Percentiles rank a stretch among this genome's conserved stretches.
These are phyloP conservation scores for Drosophila oshimai DNA, from an alignment of 1,140 invertebrate species.

Conservation along the genomic window DNA sequence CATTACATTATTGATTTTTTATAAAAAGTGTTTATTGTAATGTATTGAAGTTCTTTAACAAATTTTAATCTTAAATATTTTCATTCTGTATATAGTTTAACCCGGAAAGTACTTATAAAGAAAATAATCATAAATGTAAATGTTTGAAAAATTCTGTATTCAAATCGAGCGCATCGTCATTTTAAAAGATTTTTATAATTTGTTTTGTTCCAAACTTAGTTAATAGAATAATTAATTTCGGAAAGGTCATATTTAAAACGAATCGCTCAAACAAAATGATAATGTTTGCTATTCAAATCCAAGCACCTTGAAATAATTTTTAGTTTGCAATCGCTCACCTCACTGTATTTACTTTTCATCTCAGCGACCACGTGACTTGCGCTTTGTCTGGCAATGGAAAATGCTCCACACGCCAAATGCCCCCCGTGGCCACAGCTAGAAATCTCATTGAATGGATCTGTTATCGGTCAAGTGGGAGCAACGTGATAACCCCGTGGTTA, in stretches of 20 bases:
- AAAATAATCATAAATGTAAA: too few relatives aligned
- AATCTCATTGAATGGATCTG: conserved; percentile 26
- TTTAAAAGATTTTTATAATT: not conserved
- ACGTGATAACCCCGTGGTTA: conserved; percentile 13
- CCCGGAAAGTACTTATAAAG: too few relatives aligned
- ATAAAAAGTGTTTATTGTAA: too few relatives aligned
- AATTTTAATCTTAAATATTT: too few relatives aligned
- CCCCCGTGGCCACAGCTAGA: not conserved
- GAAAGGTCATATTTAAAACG: not conserved
- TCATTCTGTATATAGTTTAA: too few relatives aligned
- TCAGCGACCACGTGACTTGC: conserved; percentile 22
- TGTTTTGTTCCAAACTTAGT: not conserved
- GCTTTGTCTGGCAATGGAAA: conserved; percentile 5
- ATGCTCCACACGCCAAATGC: not conserved
- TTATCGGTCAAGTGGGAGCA: conserved; percentile 32
- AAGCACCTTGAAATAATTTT: conserved; percentile 12
- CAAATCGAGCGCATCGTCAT: too few relatives aligned
- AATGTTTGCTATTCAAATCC: not conserved
- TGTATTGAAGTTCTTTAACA: too few relatives aligned
- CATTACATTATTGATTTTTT: too few relatives aligned
- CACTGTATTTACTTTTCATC: conserved; percentile 10
- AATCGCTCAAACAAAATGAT: not conserved
- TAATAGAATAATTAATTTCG: not conserved
- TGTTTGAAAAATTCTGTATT: too few relatives aligned
- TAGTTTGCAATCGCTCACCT: conserved; percentile 5